phyloP scores from a whole-genome alignment of 2,888 invertebrate species.

The Smittia sp. region DNA sequence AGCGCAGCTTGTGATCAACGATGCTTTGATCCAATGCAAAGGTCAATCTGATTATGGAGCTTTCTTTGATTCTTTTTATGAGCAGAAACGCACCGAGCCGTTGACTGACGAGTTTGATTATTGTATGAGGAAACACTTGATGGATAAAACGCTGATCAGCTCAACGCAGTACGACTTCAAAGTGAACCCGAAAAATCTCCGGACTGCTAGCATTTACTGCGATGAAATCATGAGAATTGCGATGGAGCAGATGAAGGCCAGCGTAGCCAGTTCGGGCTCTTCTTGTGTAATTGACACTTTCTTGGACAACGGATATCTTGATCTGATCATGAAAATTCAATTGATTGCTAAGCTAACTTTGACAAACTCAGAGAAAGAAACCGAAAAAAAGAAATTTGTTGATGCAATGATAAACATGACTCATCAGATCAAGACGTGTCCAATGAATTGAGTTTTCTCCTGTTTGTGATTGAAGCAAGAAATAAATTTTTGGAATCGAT shows the following conservation, averaged over 20 bases:
- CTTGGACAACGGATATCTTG: slow-evolving; percentile 32
- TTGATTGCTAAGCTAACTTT: slow-evolving; percentile 2
- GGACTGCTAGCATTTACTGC: background rate
- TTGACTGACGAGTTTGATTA: slow-evolving; percentile 21
- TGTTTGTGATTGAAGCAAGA: too few species aligned
- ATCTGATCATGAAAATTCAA: slow-evolving; percentile 31
- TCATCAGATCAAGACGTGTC: background rate
- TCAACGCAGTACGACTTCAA: slow-evolving; percentile 1
- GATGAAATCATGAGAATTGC: slow-evolving; percentile 2
- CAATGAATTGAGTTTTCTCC: too few species aligned
- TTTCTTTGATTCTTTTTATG: slow-evolving; percentile 34
- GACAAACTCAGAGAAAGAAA: background rate
- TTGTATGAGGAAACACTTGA: slow-evolving; percentile 26
- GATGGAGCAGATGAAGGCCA: slow-evolving; percentile 10
- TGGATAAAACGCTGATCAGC: background rate
- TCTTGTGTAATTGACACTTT: slow-evolving; percentile 21
- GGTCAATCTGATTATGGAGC: slow-evolving; percentile 20
- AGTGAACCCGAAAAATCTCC: slow-evolving; percentile 10
- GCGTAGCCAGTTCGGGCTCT: background rate
- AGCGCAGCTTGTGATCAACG: background rate
- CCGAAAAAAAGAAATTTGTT: slow-evolving; percentile 13
- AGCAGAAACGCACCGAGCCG: slow-evolving; percentile 15
- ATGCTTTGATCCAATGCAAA: slow-evolving; percentile 22
- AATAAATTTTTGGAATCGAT: too few species aligned
- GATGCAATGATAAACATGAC: slow-evolving; percentile 16